Evolutionary conservation across 2,113 vertebrate species (phyloP), one percentile per base, ranked within the genome.

Genomic region (Odontesthes bonariensis): DNA sequence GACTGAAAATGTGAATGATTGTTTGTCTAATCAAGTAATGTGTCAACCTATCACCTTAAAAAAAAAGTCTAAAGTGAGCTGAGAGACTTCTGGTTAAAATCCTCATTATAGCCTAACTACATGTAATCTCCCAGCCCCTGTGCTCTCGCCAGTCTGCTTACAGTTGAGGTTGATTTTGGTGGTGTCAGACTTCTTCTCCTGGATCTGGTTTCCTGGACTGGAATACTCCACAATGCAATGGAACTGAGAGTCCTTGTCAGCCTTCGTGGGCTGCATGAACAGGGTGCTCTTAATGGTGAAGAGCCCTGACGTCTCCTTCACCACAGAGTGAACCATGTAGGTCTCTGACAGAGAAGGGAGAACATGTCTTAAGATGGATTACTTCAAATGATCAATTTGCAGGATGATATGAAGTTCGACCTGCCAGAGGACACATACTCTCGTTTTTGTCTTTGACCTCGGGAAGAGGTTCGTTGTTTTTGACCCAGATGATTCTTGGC

Each of bases 401-500:
- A 16, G 14, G 38, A 47, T 0, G 32, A 44, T 5, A n/a, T 46
- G 13, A 60, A 23, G 52, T 40, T 27, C 16, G 2, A 42, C 8
- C 5, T 19, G 27, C 3, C 6, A 13, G 31, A 33, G 23, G 42
- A 52, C 1, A 88, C 93, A 70, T 86, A 97, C 96, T 89, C 46
- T 89, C 58, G 17, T 87, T 92, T 66, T 42, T 75, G 69, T 94
- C 92, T 7, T 80, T 89, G 62, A 93, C 86, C 23, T 94, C 82
- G 0, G 93, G 63, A 1, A 97, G 86, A 6, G 77, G 94, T 7
- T 86, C 71, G 10, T 86, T 77, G 0, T 96, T 91, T 73, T 95
- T 95, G 72, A 94, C 96, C 96, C 96, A 97, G 46, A 91, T 89
- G 66, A 97, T 95, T 66, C 90, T 88, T 5, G 96, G 94, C 49